Percentiles rank a stretch among this genome's conserved stretches.
Conservation (phyloP, 2,797 vertebrate genomes). For the Centropyge bicolor region DNA sequence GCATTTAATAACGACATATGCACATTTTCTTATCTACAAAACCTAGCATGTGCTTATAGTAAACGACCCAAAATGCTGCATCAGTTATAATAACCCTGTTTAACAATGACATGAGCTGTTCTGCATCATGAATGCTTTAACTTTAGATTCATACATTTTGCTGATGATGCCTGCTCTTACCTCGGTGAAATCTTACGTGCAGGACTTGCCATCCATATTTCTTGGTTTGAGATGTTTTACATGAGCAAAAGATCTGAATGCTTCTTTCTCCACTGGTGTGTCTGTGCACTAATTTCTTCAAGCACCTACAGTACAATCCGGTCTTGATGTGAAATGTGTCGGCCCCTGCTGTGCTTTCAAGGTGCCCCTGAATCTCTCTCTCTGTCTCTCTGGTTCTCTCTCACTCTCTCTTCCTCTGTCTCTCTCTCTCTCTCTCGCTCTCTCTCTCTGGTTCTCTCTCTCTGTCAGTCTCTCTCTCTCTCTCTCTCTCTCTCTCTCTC, state of each 20-base stretch:
- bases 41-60: not conserved
- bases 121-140: not conserved
- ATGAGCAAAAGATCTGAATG: not conserved
- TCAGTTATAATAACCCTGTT: not conserved
- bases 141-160: not conserved
- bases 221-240: not conserved
- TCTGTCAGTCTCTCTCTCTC: not conserved
- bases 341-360: constrained; percentile 39
- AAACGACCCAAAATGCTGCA: not conserved
- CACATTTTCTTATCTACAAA: not conserved
- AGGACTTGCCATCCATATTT: not conserved
- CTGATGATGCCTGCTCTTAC: not conserved
- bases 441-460: no score
- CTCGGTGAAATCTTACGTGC: not conserved
- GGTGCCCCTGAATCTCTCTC: constrained; percentile 50
- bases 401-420: no score
- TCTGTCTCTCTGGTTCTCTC: no score
- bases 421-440: no score
- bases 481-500: constrained; percentile 1
- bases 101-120: not conserved
- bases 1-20: not conserved
- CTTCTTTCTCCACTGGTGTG: not conserved
- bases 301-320: not conserved
- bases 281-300: not conserved
- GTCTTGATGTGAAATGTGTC: constrained; percentile 8